Conservation (phyloP, 2,113 vertebrate species). For the Herpetotheres cachinnans region DNA sequence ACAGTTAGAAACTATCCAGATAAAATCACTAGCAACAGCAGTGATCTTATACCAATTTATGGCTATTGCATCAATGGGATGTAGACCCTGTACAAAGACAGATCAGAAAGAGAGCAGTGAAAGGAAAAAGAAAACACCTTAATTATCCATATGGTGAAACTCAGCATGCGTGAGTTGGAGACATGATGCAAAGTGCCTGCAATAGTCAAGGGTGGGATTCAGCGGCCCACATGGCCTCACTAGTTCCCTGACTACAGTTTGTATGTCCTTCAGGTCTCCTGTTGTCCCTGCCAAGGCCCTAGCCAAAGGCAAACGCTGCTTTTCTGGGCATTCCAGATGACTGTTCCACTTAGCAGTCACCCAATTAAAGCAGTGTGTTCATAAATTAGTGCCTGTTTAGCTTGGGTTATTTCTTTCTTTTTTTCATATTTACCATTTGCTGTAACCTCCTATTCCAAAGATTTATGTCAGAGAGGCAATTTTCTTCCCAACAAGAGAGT, state of each 20-base stretch:
- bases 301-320: neutral
- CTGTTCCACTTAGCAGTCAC: neutral
- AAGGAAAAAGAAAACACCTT: neutral
- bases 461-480: slow-evolving; percentile 46
- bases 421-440: neutral
- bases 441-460: slow-evolving; percentile 1
- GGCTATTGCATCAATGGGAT: neutral
- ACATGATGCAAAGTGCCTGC: neutral
- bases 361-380: neutral
- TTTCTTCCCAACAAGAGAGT: slow-evolving; percentile 46
- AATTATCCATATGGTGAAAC: neutral
- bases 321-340: neutral
- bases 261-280: neutral
- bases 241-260: neutral
- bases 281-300: no score
- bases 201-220: neutral
- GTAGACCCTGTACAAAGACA: neutral
- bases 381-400: neutral
- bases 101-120: neutral
- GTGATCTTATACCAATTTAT: no score
- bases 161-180: neutral
- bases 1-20: neutral
- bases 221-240: neutral
- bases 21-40: neutral
- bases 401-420: neutral